Evolutionary conservation across 2,797 vertebrate genomes (phyloP).

Genomic region (Halcyon chelicuti): DNA sequence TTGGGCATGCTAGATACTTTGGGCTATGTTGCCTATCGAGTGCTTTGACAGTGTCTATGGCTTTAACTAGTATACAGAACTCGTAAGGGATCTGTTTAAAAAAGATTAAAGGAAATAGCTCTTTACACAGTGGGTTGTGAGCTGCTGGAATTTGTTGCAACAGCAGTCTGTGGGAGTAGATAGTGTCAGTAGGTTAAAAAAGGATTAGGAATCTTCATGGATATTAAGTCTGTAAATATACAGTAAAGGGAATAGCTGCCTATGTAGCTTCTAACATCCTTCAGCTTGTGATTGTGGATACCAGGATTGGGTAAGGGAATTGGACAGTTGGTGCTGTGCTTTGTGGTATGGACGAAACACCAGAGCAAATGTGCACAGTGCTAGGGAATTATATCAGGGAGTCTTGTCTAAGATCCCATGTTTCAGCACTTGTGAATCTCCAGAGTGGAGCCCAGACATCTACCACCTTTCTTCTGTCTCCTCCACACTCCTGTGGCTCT

Average conservation of each 20-base stretch:
- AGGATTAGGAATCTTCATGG: neutral
- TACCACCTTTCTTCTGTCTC: neutral
- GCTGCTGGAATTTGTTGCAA: constrained; percentile 20
- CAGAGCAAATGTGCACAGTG: neutral
- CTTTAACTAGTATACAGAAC: neutral
- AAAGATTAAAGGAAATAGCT: constrained; percentile 44
- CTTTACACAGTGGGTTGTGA: neutral
- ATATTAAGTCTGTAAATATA: neutral
- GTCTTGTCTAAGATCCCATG: neutral
- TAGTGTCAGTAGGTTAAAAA: constrained; percentile 3
- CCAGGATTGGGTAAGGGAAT: accelerated
- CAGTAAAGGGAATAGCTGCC: neutral
- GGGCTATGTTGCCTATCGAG: neutral
- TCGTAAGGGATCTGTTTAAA: constrained; percentile 5
- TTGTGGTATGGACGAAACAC: neutral
- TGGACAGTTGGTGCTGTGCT: too few species aligned
- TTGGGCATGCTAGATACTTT: neutral
- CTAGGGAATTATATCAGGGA: neutral
- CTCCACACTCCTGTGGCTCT: accelerated
- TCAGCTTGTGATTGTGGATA: neutral
- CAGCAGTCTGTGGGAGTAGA: neutral
- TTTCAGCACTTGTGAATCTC: neutral
- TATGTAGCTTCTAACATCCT: neutral
- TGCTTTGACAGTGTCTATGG: neutral
- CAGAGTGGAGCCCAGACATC: neutral